Evolutionary conservation across 2,797 vertebrate species (phyloP), one percentile per base, ranked within the genome.

Genomic region (Xerus rutilus): DNA sequence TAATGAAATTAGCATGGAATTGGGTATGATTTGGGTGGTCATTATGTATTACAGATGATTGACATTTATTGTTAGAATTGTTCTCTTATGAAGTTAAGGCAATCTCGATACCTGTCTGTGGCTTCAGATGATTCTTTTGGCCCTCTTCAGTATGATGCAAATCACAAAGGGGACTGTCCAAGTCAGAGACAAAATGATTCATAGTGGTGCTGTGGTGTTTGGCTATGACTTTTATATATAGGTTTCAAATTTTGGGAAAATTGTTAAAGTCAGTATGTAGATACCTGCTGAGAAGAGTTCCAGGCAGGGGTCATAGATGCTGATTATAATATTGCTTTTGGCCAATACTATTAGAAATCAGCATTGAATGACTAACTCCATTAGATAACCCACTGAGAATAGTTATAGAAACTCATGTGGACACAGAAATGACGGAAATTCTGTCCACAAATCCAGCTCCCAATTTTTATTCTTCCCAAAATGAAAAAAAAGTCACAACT

Each of bases 171-270:
- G 47, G 21, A 69, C 25, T 79, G 12, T 86, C 65, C 13, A 28
- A 3, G 12, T 88, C 25, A 10, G 13, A 73, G 45, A 17, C 35
- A 70, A 93, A 85, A 43, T 76, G 14, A 32, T 28, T 91, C n/a
- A 20, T 17, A 82, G 21, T 12, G 57, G 39, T 64, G 45, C 23
- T 78, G n/a, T 74, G 76, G 57, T 52, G 86, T 92, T 86, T 93
- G 64, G 72, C 65, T 43, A 45, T 78, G 57, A 73, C 4, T 83
- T 94, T 87, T 28, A 47, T 32, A 13, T 23, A 69, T 65, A 91
- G 35, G 25, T 95, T 97, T 96, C 30, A 91, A 57, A 54, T 82
- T 79, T 97, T 87, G 91, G 62, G 17, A 87, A 97, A 95, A 94
- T 70, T 94, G 25, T 85, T 62, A 28, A 91, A 67, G 45, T 93